Percentiles rank a stretch among this genome's conserved stretches.
These are phyloP conservation scores for Hippopotamus amphibius DNA, from an alignment of 2,113 vertebrate genomes.

Conservation along the genomic window DNA sequence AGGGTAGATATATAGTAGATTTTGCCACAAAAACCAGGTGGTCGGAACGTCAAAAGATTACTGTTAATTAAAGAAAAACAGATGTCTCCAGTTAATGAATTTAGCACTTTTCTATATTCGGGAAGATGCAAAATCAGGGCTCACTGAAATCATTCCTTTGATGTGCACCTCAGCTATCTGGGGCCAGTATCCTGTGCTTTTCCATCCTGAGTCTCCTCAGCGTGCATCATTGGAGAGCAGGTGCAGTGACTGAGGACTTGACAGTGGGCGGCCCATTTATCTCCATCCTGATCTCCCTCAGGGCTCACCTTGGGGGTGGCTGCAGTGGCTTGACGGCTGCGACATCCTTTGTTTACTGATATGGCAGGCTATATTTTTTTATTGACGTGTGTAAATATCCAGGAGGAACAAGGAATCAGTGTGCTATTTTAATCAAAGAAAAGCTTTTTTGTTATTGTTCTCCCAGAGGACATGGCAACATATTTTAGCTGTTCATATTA, in stretches of 20 bases:
- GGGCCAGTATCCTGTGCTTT: neutral
- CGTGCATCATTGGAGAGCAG: neutral
- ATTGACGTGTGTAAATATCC: neutral
- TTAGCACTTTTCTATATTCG: neutral
- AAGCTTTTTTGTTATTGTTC: neutral
- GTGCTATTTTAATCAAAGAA: slow-evolving; percentile 32
- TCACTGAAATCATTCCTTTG: neutral
- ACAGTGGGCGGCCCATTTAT: neutral
- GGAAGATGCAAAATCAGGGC: neutral
- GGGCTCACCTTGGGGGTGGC: no score
- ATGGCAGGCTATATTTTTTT: neutral
- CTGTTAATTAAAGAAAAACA: neutral
- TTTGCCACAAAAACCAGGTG: neutral
- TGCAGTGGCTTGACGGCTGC: no score
- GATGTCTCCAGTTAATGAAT: neutral
- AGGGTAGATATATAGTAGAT: neutral
- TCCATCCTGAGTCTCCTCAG: neutral
- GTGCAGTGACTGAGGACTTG: neutral
- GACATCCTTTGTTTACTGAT: neutral
- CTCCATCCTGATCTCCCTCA: no score
- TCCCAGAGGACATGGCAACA: neutral
- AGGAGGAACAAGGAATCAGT: neutral
- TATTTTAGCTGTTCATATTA: neutral
- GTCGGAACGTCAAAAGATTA: neutral
- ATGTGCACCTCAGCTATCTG: neutral